A percentile compares a stretch with the other conserved stretches of the same genome.
These are phyloP conservation scores for Zalophus californianus DNA, from an alignment of 2,797 vertebrate species.

Conservation along the genomic window DNA sequence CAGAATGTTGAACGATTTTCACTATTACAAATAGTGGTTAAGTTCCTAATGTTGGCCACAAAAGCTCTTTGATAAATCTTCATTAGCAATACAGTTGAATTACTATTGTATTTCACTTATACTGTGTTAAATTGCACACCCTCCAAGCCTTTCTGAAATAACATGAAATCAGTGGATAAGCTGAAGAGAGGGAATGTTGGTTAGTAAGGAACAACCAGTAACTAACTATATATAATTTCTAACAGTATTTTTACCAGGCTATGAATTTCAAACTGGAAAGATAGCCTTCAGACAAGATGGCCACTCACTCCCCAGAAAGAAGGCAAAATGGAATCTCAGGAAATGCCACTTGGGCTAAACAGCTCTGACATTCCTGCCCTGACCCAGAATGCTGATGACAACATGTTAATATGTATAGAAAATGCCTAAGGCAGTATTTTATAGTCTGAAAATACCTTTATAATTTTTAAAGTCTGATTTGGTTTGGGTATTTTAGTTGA, in stretches of 20 bases:
- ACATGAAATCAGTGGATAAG: neutral
- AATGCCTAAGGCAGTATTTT: neutral
- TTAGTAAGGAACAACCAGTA: neutral
- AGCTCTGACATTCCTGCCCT: neutral
- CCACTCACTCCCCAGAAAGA: neutral
- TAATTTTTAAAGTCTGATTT: conserved; percentile 1
- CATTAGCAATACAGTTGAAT: neutral
- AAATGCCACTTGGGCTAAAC: neutral
- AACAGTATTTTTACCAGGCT: neutral
- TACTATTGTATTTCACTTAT: neutral
- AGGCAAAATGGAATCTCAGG: neutral
- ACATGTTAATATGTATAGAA: neutral
- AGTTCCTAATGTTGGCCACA: neutral
- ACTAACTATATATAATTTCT: neutral
- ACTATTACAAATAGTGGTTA: neutral
- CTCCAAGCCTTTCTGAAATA: neutral
- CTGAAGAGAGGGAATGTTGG: neutral
- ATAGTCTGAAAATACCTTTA: conserved; percentile 28
- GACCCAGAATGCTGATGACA: conserved; percentile 14
- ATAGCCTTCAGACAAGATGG: neutral
- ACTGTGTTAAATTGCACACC: neutral
- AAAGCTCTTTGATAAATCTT: neutral
- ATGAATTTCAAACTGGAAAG: neutral
- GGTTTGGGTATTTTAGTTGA: neutral
- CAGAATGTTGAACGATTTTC: neutral